Evolutionary conservation across 2,113 vertebrate species (phyloP).

Genomic region (Clarias magur): DNA sequence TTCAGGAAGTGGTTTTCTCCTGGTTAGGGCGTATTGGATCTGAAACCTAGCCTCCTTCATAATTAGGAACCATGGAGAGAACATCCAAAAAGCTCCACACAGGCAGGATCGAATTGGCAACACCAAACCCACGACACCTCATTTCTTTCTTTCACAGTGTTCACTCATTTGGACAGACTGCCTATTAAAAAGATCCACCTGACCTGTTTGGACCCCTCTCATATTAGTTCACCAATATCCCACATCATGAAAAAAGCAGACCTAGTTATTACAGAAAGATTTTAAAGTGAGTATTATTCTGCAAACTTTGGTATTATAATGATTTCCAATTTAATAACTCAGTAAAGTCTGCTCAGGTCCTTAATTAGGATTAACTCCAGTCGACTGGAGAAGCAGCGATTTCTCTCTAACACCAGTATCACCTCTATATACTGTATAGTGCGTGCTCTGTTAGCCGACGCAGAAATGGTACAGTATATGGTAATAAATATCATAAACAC

Average conservation of each 20-base stretch:
- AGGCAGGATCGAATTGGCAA: not conserved
- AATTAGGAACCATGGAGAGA: not conserved
- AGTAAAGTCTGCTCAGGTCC: not conserved
- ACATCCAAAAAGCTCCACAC: not conserved
- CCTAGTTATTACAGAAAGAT: not conserved
- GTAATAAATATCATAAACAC: too few species aligned
- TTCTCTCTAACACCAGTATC: not conserved
- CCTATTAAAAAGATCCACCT: conserved; percentile 17
- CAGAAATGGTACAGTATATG: not conserved
- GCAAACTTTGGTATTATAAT: not conserved
- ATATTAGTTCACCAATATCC: not conserved
- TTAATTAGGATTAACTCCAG: conserved; percentile 2
- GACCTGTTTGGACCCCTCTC: not conserved
- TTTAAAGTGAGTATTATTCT: not conserved
- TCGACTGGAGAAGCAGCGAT: not conserved
- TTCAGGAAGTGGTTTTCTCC: not conserved
- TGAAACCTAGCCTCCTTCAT: not conserved
- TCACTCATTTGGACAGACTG: not conserved
- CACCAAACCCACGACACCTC: not conserved
- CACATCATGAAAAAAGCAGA: not conserved
- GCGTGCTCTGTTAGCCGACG: not conserved
- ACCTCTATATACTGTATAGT: not conserved
- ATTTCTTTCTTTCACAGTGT: not conserved
- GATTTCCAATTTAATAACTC: not conserved
- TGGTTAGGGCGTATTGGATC: not conserved